phyloP scores from a whole-genome alignment of 2,888 invertebrate species.

The Conus canariensis region DNA sequence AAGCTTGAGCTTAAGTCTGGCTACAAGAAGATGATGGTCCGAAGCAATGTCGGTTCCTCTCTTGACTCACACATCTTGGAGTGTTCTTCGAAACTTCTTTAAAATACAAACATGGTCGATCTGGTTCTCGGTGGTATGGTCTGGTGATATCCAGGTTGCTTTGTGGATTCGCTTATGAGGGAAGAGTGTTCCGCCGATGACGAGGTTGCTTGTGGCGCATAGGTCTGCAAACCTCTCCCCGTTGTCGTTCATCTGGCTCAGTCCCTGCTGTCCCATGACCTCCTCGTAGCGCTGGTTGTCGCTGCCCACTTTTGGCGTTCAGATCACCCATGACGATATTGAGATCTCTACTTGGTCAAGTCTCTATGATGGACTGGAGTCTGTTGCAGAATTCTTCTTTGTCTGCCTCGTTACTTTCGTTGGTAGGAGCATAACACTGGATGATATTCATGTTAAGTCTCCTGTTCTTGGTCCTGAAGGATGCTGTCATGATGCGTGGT shows the following conservation, averaged over 20 bases:
- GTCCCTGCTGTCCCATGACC: not conserved
- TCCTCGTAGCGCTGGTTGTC: not conserved
- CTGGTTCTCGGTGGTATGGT: not conserved
- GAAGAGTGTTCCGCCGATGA: not conserved
- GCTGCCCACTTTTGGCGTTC: not conserved
- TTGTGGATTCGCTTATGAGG: not conserved
- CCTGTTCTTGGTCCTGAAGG: not conserved
- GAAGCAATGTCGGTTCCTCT: too few species aligned
- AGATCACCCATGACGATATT: too few species aligned
- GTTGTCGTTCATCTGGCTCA: not conserved
- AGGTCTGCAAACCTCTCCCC: conserved; percentile 12
- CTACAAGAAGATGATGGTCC: too few species aligned
- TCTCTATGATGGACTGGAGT: not conserved
- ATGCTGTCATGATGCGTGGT: not conserved
- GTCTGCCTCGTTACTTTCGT: not conserved
- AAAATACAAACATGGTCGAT: not conserved
- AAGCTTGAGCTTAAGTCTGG: too few species aligned
- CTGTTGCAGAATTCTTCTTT: not conserved
- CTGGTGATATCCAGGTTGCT: not conserved
- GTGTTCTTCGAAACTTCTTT: too few species aligned
- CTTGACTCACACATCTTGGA: too few species aligned
- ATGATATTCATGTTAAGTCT: not conserved
- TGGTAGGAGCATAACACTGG: not conserved
- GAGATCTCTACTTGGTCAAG: too few species aligned
- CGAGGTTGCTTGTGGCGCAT: not conserved